Evolutionary conservation across 2,888 invertebrate genomes (phyloP), one percentile per base, ranked within the genome.

Genomic region (Agonopterix alstromeriana): DNA sequence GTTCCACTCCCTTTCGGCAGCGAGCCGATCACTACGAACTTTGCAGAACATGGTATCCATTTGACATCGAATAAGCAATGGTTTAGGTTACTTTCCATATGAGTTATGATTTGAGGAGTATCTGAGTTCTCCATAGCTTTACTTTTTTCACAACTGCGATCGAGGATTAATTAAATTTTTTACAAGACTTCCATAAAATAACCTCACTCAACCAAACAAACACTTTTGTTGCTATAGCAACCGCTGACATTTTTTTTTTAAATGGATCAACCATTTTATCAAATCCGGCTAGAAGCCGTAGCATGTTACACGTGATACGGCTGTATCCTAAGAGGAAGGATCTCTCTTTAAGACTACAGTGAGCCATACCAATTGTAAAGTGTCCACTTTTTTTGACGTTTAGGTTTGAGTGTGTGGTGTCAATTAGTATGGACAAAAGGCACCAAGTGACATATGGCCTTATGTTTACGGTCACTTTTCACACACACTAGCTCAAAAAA

Each of bases 1-100:
- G 95, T 92, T 0, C 98, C 98, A 46, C 93, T 94, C 43, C 96
- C 96, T 67, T 94, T 94, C 0, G 98, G 93, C 73, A 95, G 91
- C 10, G 94, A 94, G 8, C 98, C 98, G 48, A 98, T 89, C 42
- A 95, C 92, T 53, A 97, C 93, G 82, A 98, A 96, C 81, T 97
- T 98, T 0, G 98, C 95, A 2, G 97, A 97, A 69, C 95, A 94
- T 0, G 98, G 98, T 65, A 98, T 93, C 98, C 98, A 98, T 84
- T 96, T 96, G n/a, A 94, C 92, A 70, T 98, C 98, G 75, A 96
- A 97, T 17, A 97, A 80, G 0, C 96, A 95, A 77, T 95, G 98
- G 69, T 95, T 93, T 1, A 97, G 80, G 14, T 93, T 89, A 72
- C 95, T 94, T 68, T 97, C 95, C 36, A 94, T 91, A 70, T 98